Evolutionary conservation across 2,888 invertebrate species (phyloP), one percentile per base, ranked within the genome.

Genomic region (Lycia hirtaria): DNA sequence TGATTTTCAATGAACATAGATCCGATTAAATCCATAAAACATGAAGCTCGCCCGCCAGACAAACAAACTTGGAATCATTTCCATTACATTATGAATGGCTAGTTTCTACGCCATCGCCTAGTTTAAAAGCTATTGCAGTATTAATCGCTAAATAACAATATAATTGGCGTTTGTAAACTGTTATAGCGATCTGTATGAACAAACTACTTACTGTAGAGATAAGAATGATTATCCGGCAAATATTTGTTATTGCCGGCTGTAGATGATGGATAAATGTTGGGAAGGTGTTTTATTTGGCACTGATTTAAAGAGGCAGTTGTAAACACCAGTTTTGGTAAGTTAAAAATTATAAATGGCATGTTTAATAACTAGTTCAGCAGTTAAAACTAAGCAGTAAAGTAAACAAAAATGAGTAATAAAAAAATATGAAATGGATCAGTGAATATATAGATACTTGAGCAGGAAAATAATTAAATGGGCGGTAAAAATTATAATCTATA

Each of bases 161-260:
- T 53, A 49, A 55, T 48, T 55, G 55, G 47, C 17, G 40, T 40
- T 50, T 50, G 19, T 40, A 28, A n/a, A 50, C 50, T 24, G 47
- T 33, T 48, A 26, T 43, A 48, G 33, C 10, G 54, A 41, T 54
- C 45, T n/a, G 30, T 32, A 47, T 38, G 30, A 53, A 45, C 35
- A 37, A 22, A 26, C 9, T 19, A 2, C 1, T 15, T 19, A 2
- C 1, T 15, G 3, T 38, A 38, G 53, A 30, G 22, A 45, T 43
- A 12, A 1, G 22, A 4, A 10, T 1, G 0, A 9, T n/a, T 10
- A 10, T 47, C 47, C 47, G 47, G 35, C 47, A 24, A 14, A 3
- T 12, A 38, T 20, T n/a, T n/a, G n/a, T n/a, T n/a, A n/a, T n/a
- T n/a, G n/a, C 17, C 6, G 6, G 32, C 17, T n/a, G 1, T 24